Conservation (phyloP, 1,140 invertebrate genomes). For the Drosophila erecta region DNA sequence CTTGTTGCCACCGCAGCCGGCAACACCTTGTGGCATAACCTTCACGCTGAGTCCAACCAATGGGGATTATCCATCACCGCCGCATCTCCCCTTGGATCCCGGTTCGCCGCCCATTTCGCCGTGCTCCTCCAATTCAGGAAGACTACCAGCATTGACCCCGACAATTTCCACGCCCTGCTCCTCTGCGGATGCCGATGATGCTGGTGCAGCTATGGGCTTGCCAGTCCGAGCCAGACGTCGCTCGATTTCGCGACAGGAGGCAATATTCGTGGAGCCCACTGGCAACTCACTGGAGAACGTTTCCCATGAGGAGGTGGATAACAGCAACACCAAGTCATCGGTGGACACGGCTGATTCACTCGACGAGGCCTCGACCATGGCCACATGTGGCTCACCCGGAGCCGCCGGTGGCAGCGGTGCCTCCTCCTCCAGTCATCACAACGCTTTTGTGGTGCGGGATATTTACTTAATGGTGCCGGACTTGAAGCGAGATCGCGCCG, state of each 20-base stretch:
- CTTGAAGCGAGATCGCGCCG: constrained; percentile 91
- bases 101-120: constrained; percentile 86
- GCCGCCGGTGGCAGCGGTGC: constrained; percentile 20
- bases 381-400: constrained; percentile 70
- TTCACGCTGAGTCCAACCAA: constrained; percentile 89
- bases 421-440: constrained; percentile 42
- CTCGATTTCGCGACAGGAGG: constrained; percentile 91
- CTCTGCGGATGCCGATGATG: constrained; percentile 62
- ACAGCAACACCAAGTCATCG: constrained; percentile 71
- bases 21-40: constrained; percentile 86
- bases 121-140: constrained; percentile 28
- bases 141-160: constrained; percentile 19
- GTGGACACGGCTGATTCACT: constrained; percentile 85
- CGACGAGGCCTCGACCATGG: constrained; percentile 83
- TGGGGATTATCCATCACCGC: constrained; percentile 79
- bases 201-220: constrained; percentile 64
- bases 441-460: constrained; percentile 86
- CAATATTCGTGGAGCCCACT: constrained; percentile 90
- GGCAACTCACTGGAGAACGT: constrained; percentile 89
- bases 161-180: constrained; percentile 47
- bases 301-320: constrained; percentile 86
- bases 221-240: constrained; percentile 85
- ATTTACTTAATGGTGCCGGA: constrained; percentile 93
- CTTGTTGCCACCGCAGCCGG: constrained; percentile 63
- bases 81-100: constrained; percentile 64